Evolutionary conservation across 2,888 invertebrate genomes (phyloP).

Genomic region (Anthoptus insignis): DNA sequence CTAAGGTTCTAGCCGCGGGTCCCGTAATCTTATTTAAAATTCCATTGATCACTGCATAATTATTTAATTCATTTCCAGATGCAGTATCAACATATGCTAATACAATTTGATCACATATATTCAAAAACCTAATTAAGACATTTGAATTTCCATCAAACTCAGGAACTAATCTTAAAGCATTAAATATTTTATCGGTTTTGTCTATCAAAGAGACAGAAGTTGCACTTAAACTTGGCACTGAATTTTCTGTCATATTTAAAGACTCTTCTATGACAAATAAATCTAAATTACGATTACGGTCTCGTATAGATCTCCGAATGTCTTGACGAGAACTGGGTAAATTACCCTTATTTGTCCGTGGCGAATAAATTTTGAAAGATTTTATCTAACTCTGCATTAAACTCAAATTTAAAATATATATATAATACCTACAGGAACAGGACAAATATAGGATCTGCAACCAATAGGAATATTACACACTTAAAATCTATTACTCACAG

Average conservation of each 20-base stretch:
- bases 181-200: neutral
- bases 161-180: neutral
- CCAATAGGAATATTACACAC: neutral
- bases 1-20: conserved; percentile 39
- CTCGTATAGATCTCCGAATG: neutral
- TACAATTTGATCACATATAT: conserved; percentile 2
- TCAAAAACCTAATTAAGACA: neutral
- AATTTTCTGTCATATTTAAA: neutral
- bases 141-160: neutral
- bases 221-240: neutral
- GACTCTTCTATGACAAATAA: neutral
- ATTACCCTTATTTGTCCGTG: neutral
- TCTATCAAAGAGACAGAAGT: neutral
- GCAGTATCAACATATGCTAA: neutral
- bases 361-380: neutral
- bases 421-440: neutral
- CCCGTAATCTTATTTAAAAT: conserved; percentile 48
- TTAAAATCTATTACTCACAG: neutral
- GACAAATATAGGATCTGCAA: neutral
- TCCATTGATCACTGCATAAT: conserved; percentile 38
- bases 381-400: neutral
- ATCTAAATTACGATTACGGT: neutral
- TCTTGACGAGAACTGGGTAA: neutral
- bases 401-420: neutral
- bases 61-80: conserved; percentile 5